Base-by-base conservation (phyloP, 2,797 vertebrate species). In the Scolopax bukidnonensis region DNA sequence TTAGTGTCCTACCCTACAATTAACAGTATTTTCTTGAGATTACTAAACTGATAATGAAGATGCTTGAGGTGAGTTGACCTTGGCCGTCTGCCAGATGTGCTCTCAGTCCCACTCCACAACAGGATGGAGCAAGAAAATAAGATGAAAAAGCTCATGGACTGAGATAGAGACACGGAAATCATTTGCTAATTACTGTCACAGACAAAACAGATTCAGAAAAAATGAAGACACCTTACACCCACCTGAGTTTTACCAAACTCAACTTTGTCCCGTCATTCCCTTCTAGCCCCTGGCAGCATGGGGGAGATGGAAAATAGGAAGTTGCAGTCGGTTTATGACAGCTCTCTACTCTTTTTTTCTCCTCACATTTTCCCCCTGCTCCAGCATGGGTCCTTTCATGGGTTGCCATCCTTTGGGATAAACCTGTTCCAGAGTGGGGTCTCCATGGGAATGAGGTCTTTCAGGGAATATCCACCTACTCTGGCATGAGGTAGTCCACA, bases 1-100 rank as follows among this genome's bases (percentile, higher is more conserved):
- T 76, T 76, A 51, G 27, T 51, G 45, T 56, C 0, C 0, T 38
- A 56, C 12, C 6, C 7, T 32, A 30, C 12, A 77, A 33, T 20
- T 24, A 43, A 61, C 24, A 60, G 56, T 32, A 36, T 79, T 93
- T 88, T 68, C 76, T 76, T 64, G n/a, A 68, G 20, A 64, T 59
- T 73, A 60, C 3, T 79, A 40, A 79, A 63, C 33, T 8, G 60
- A 4, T 40, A 64, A 73, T 20, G 21, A 83, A 68, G 33, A 40
- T 45, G 13, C 5, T 69, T 70, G 47, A 60, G 11, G 10, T 51
- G 11, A 8, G 4, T 32, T 80, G 63, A 43, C 13, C 20, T 60
- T 28, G 36, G 12, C 32, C 4, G 10, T 5, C 15, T 85, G 24
- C 4, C 16, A 80, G 20, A 28, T 43, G 3, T 8, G 57, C 6